Conservation (phyloP, 2,888 invertebrate species). For the Agrotis ipsilon region DNA sequence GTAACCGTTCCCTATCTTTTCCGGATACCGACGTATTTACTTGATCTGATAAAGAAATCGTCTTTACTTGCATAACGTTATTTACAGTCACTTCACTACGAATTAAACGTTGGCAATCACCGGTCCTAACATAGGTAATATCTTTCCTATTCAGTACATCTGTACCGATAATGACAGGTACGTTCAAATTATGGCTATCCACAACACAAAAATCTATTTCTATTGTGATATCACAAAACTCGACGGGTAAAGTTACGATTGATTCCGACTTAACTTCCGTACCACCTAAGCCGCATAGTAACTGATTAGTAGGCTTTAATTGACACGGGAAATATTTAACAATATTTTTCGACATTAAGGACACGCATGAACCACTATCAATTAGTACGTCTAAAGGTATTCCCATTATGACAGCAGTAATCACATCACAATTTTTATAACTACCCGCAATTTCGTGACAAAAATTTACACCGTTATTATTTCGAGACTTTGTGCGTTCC, state of each 20-base stretch:
- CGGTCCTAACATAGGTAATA: background rate
- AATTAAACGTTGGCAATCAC: background rate
- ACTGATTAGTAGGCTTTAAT: background rate
- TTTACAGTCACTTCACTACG: background rate
- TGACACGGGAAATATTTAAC: background rate
- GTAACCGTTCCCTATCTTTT: background rate
- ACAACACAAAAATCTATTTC: background rate
- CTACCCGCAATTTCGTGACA: background rate
- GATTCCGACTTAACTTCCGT: background rate
- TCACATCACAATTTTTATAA: background rate
- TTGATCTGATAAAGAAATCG: background rate
- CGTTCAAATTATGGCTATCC: background rate
- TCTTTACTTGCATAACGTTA: background rate
- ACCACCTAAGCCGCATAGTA: background rate
- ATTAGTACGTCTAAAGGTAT: no score
- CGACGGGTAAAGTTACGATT: background rate
- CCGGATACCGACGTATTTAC: background rate
- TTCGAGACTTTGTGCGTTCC: background rate
- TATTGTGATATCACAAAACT: background rate
- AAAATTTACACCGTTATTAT: background rate
- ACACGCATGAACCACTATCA: no score
- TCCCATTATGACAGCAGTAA: background rate
- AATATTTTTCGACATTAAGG: background rate
- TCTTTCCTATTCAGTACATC: slow-evolving; percentile 6
- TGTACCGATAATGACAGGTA: slow-evolving; percentile 6